Conservation (phyloP, 2,797 vertebrate species). For the Heliangelus exortis region DNA sequence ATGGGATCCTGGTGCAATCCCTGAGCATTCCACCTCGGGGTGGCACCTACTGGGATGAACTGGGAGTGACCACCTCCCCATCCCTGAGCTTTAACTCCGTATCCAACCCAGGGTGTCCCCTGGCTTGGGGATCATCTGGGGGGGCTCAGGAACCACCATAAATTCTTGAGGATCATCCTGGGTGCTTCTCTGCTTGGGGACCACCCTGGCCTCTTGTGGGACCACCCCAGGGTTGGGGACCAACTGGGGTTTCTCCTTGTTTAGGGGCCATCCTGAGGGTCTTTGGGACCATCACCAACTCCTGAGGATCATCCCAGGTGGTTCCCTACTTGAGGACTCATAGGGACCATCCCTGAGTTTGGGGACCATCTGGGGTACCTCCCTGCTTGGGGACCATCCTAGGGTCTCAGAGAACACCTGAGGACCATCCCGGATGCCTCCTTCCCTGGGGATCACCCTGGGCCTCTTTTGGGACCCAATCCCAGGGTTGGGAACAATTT, state of each 20-base stretch:
- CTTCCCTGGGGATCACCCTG: not conserved
- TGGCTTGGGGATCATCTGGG: no score
- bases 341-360: not conserved
- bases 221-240: no score
- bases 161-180: no score
- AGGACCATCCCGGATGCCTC: not conserved
- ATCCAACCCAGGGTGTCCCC: fast-evolving
- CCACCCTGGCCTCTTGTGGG: no score
- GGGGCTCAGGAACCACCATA: no score
- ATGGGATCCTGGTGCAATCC: not conserved
- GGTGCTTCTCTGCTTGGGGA: no score
- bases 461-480: not conserved
- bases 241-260: fast-evolving
- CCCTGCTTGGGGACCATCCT: not conserved
- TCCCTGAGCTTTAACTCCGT: fast-evolving
- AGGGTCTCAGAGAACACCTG: not conserved
- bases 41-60: fast-evolving
- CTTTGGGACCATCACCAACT: no score
- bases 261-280: no score
- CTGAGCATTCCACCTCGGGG: fast-evolving
- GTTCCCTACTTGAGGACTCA: no score
- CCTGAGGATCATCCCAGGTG: no score
- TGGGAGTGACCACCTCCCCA: fast-evolving
- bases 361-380: no score
- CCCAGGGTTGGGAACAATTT: not conserved